Percentiles rank a stretch among this genome's conserved stretches.
These are phyloP conservation scores for Chrysolina americana DNA, from an alignment of 2,888 invertebrate species.

Conservation along the genomic window DNA sequence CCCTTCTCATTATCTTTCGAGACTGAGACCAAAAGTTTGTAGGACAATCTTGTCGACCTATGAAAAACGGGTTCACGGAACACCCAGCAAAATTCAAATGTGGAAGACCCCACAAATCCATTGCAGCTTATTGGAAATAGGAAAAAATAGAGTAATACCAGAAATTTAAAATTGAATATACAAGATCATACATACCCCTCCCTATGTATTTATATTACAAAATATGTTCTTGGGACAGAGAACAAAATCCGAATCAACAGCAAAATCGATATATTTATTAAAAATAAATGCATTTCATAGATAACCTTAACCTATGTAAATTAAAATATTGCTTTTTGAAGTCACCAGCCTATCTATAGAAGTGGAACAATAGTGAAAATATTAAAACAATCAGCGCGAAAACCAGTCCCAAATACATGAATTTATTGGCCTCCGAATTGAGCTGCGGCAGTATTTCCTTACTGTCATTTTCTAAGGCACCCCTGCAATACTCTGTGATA, in stretches of 20 bases:
- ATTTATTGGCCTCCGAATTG: conserved; percentile 74
- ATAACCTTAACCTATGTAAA: conserved; percentile 20
- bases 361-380: conserved; percentile 77
- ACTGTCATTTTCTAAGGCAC: conserved; percentile 69
- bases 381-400: conserved; percentile 77
- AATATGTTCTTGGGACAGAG: no score
- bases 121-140: no score
- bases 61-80: no score
- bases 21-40: no score
- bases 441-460: conserved; percentile 70
- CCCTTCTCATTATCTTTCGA: no score
- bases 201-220: no score
- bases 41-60: no score
- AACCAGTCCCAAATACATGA: conserved; percentile 75
- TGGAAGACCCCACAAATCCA: no score
- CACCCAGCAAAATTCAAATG: no score
- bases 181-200: no score
- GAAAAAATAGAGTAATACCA: no score
- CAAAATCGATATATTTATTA: conserved; percentile 30
- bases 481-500: conserved; percentile 57
- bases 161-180: no score
- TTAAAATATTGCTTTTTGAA: not conserved
- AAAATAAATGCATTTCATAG: conserved; percentile 36
- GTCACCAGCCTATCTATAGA: conserved; percentile 48
- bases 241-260: not conserved